Base-by-base conservation (phyloP, 2,888 invertebrate species). In the Drosophila prolongata region DNA sequence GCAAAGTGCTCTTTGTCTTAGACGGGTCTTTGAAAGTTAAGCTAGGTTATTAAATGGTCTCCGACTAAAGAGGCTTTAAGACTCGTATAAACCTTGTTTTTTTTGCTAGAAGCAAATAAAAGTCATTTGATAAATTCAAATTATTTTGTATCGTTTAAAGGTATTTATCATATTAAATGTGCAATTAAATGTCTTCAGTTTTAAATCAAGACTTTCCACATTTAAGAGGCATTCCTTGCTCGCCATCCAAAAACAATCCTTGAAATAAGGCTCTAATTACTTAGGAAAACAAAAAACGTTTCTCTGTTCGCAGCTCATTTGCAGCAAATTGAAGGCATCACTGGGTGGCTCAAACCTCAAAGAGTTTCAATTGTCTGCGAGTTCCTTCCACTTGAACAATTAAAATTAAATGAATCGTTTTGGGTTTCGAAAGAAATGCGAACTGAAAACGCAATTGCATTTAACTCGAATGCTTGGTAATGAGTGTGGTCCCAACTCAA, bases 381-480 rank as follows among this genome's bases (percentile, higher is more conserved):
- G 65, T 30, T 65, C 44, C 1, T 38, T 44, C 34, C 71, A 49
- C 71, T 67, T 19, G 24, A 52, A 78, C 70, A 89, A 89, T 89
- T 89, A 83, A 89, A 83, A 73, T 72, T 43, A 87, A 89, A 76
- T 87, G 84, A 77, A 69, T 59, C 61, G 67, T 55, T 27, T 66
- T 46, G 8, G 56, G 47, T 66, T 69, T 66, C 47, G 27, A 14
- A 13, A 24, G 10, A 34, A 54, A 58, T 37, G 6, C n/a, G 42
- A 58, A 44, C 61, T 47, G 56, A 14, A 19, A 53, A 35, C 35
- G 61, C 40, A 53, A 69, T 61, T 73, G 62, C 70, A 68, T 59
- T 68, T 34, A 57, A 49, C 56, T 57, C 68, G 66, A 80, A 78
- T 62, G 76, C 66, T 76, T 53, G 67, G 67, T 69, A 80, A 78